These are phyloP conservation scores for Cyprinus carpio DNA, from an alignment of 2,113 vertebrate genomes.

Conservation along the genomic window DNA sequence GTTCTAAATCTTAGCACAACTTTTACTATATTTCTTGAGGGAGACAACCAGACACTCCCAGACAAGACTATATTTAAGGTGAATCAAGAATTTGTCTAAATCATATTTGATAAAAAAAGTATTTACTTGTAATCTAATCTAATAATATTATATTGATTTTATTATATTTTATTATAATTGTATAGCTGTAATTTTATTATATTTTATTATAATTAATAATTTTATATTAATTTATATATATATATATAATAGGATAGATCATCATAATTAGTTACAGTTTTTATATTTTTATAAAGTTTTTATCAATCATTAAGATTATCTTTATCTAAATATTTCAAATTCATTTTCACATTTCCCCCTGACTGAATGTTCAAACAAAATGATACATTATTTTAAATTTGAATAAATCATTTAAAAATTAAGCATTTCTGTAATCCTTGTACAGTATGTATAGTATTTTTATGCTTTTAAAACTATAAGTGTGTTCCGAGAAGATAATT, in stretches of 20 bases:
- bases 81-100: not conserved
- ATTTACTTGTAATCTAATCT: too few relatives aligned
- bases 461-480: not conserved
- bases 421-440: not conserved
- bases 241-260: too few relatives aligned
- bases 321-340: not conserved
- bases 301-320: not conserved
- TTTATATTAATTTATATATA: too few relatives aligned
- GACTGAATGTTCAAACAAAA: not conserved
- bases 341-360: not conserved
- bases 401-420: not conserved
- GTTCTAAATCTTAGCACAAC: conserved; percentile 16
- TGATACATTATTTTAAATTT: not conserved
- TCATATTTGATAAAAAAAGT: not conserved
- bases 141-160: too few relatives aligned
- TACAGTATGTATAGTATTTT: not conserved
- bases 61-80: not conserved
- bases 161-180: too few relatives aligned
- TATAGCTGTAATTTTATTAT: too few relatives aligned
- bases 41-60: conserved; percentile 1
- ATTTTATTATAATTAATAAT: too few relatives aligned
- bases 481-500: not conserved
- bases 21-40: not conserved
- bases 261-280: too few relatives aligned
- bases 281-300: too few relatives aligned